Evolutionary conservation across 2,888 invertebrate genomes (phyloP).

Genomic region (Mylabris sibirica): DNA sequence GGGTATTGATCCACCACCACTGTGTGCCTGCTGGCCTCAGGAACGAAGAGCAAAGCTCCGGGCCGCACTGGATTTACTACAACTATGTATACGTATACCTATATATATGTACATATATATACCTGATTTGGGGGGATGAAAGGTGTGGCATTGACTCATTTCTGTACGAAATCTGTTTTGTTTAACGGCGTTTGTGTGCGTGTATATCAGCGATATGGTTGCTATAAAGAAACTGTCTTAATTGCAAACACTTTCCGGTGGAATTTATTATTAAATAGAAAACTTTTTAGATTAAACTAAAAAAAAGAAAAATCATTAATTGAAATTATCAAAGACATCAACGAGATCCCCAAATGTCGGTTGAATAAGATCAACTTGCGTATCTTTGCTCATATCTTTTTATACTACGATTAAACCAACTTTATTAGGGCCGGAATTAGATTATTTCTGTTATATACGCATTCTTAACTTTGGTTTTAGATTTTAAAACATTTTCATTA

Average conservation of each 20-base stretch:
- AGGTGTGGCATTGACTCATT: conserved; percentile 29
- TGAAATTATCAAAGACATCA: background rate
- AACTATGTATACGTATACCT: conserved; percentile 25
- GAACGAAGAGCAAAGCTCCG: conserved; percentile 35
- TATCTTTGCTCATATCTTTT: too few relatives aligned
- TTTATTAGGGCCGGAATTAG: background rate
- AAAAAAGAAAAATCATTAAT: background rate
- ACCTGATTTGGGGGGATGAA: conserved; percentile 27
- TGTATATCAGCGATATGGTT: background rate
- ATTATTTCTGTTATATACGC: background rate
- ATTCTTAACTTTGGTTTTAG: too few relatives aligned
- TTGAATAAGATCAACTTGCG: background rate
- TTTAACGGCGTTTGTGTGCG: background rate
- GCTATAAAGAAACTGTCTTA: background rate
- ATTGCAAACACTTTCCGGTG: background rate
- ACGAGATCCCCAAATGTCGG: background rate
- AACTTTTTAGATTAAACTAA: background rate
- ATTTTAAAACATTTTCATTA: too few relatives aligned
- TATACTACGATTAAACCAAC: background rate
- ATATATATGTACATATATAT: too few relatives aligned
- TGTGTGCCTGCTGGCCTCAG: conserved; percentile 35
- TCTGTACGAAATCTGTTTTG: conserved; percentile 10
- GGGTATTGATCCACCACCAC: conserved; percentile 32
- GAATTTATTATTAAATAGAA: background rate
- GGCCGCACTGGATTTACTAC: conserved; percentile 34